phyloP scores from a whole-genome alignment of 2,113 vertebrate genomes.

The Anarhynchus alexandrinus region DNA sequence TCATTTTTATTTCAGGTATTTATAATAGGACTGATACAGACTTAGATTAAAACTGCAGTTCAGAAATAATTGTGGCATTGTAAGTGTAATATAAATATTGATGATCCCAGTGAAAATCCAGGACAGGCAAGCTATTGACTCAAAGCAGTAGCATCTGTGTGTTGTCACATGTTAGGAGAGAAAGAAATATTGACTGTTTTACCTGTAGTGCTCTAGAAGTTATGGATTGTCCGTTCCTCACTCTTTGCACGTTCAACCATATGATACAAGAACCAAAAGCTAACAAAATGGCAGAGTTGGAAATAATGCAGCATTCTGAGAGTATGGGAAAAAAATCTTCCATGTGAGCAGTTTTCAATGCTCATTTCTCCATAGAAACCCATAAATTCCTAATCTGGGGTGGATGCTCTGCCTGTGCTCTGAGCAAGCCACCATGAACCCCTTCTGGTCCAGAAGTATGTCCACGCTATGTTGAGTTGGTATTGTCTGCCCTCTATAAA shows the following conservation, averaged over 20 bases:
- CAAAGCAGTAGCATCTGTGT: not conserved
- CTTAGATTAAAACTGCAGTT: not conserved
- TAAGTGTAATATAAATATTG: not conserved
- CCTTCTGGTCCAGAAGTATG: not conserved
- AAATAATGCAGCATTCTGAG: not conserved
- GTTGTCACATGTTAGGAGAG: not conserved
- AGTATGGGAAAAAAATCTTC: not conserved
- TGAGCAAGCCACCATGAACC: not conserved
- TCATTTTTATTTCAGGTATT: not conserved
- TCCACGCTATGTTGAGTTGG: rapidly evolving
- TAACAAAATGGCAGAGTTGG: not conserved
- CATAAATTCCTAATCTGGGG: not conserved
- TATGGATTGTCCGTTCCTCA: not conserved
- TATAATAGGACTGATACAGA: not conserved
- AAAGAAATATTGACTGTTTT: not conserved
- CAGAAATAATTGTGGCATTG: not conserved
- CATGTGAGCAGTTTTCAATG: not conserved
- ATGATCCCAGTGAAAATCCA: not conserved
- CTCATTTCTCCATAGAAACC: not conserved
- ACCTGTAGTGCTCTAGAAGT: not conserved
- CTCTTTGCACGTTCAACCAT: not conserved
- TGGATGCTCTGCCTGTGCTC: not conserved
- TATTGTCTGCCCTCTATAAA: rapidly evolving
- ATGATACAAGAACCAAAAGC: not conserved
- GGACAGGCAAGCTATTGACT: not conserved